Evolutionary conservation across 1,140 invertebrate genomes (phyloP).

Genomic region (Neodiprion virginianus): DNA sequence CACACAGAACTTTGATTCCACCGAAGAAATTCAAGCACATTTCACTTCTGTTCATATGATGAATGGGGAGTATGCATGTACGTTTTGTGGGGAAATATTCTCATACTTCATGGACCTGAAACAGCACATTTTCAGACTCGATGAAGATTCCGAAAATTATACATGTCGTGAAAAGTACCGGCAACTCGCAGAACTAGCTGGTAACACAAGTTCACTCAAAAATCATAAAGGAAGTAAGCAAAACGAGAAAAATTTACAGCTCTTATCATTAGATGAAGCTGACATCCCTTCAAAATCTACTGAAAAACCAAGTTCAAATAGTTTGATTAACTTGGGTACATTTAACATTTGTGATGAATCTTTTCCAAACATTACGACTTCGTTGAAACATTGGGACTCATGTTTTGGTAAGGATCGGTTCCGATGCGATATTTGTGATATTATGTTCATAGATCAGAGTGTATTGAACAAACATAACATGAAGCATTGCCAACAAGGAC

Average conservation of each 20-base stretch:
- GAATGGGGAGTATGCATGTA: neutral
- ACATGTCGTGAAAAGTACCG: neutral
- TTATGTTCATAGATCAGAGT: neutral
- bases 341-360: neutral
- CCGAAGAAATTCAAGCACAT: neutral
- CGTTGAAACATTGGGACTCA: neutral
- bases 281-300: neutral
- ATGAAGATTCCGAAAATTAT: neutral
- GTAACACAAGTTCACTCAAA: neutral
- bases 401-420: neutral
- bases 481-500: neutral
- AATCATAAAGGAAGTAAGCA: neutral
- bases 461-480: neutral
- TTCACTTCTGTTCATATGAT: neutral
- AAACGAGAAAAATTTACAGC: neutral
- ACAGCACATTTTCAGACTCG: neutral
- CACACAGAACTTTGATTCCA: neutral
- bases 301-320: neutral
- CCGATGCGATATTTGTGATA: neutral
- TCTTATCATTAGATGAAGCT: neutral
- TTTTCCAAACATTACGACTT: neutral
- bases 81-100: neutral
- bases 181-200: neutral
- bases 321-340: neutral
- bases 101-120: neutral